Percentiles rank a stretch among this genome's conserved stretches.
Evolutionary conservation across 2,113 vertebrate species (phyloP).

Genomic region (Eretmochelys imbricata): DNA sequence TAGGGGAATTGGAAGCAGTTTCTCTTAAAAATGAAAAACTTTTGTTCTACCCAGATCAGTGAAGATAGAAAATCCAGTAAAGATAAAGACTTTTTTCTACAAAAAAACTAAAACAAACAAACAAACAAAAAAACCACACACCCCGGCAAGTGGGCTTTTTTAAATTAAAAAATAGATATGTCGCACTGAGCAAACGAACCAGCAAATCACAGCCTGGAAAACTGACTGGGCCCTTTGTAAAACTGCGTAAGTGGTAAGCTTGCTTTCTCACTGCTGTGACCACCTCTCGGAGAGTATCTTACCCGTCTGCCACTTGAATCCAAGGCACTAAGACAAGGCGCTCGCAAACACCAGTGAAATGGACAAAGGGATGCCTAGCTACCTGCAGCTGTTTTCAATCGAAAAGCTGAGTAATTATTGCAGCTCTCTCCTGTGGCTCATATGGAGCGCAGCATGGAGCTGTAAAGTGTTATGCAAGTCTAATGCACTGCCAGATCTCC

Average conservation of each 20-base stretch:
- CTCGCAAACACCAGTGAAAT: conserved; percentile 47
- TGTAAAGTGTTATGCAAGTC: conserved; percentile 83
- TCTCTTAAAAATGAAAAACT: conserved; percentile 18
- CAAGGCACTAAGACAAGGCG: background rate
- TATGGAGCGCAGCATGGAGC: conserved; percentile 78
- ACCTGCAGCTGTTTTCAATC: conserved; percentile 75
- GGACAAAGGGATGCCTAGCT: conserved; percentile 64
- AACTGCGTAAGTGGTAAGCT: conserved; percentile 35
- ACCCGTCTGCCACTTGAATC: conserved; percentile 35
- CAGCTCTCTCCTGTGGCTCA: conserved; percentile 74
- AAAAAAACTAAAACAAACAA: too few relatives aligned
- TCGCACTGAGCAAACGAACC: background rate
- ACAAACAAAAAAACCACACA: background rate
- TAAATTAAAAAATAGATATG: conserved; percentile 8
- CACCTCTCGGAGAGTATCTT: conserved; percentile 38
- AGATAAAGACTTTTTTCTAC: background rate
- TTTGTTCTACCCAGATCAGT: conserved; percentile 1
- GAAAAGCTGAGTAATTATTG: conserved; percentile 56
- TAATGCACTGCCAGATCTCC: conserved; percentile 86
- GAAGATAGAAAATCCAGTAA: background rate
- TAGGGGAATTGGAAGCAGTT: conserved; percentile 25
- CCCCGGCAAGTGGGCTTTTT: background rate
- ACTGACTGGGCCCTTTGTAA: conserved; percentile 42
- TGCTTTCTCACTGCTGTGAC: background rate
- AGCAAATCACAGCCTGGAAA: conserved; percentile 30